Conservation (phyloP, 2,797 vertebrate genomes). For the Crax fasciolata region DNA sequence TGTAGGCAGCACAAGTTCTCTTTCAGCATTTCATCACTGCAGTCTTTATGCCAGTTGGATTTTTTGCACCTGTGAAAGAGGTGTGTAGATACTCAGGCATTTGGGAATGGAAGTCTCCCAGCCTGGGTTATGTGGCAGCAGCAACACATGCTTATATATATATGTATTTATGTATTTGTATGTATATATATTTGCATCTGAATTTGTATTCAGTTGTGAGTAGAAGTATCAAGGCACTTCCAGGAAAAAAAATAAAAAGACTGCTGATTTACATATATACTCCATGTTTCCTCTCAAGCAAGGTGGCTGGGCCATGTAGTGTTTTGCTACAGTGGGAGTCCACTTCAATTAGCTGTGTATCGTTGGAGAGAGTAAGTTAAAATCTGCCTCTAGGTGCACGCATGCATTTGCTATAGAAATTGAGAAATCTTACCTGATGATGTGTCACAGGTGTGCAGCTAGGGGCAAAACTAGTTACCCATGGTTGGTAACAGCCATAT, state of each 20-base stretch:
- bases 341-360: background rate
- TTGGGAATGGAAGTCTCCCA: background rate
- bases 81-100: background rate
- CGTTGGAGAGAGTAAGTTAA: background rate
- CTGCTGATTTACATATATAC: background rate
- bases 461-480: background rate
- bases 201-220: background rate
- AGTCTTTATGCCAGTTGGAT: background rate
- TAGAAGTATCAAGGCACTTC: background rate
- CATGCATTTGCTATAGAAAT: background rate
- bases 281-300: background rate
- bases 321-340: background rate
- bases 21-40: background rate
- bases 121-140: background rate
- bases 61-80: background rate
- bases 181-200: background rate
- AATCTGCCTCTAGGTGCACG: background rate
- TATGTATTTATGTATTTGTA: background rate
- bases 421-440: background rate
- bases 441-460: background rate
- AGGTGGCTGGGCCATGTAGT: background rate
- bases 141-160: rapidly evolving
- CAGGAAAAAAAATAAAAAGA: background rate
- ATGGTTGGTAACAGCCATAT: background rate
- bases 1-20: background rate